Percentiles rank a stretch among this genome's conserved stretches.
Conservation (phyloP, 2,113 vertebrate genomes). For the Clarias batrachus region DNA sequence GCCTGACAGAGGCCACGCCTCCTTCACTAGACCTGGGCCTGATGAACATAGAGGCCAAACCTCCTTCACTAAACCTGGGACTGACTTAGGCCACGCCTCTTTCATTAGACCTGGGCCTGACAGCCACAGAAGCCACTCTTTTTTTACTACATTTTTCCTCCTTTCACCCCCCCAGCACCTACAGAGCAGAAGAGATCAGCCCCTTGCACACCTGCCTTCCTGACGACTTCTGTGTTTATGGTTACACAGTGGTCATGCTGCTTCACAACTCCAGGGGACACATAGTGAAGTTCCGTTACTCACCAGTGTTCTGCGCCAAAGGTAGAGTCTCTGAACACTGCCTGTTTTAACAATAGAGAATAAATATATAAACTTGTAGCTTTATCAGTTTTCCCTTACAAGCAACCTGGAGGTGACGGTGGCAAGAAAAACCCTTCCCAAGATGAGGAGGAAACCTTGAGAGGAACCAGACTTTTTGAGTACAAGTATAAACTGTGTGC, state of each 20-base stretch:
- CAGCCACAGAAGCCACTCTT: not conserved
- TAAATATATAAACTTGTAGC: no score
- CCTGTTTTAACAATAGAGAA: not conserved
- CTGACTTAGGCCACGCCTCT: not conserved
- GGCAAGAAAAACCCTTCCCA: no score
- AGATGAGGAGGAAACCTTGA: no score
- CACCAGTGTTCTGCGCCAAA: constrained; percentile 24
- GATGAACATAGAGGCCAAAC: no score
- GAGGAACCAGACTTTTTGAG: no score
- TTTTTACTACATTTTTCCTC: not conserved
- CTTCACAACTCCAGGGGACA: constrained; percentile 43
- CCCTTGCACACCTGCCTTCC: not conserved
- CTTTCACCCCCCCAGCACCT: constrained; percentile 20
- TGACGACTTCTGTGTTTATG: not conserved
- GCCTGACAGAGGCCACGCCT: not conserved
- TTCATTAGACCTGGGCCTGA: not conserved
- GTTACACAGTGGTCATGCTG: constrained; percentile 24
- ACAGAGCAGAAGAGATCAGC: constrained; percentile 3
- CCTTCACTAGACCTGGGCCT: not conserved
- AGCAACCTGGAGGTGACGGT: no score
- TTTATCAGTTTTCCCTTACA: no score
- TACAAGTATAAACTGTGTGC: no score
- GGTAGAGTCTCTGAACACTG: constrained; percentile 6
- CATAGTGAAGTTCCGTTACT: constrained; percentile 30
- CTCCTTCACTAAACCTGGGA: no score